Evolutionary conservation across 2,888 invertebrate species (phyloP).

Genomic region (Mythimna vitellina): DNA sequence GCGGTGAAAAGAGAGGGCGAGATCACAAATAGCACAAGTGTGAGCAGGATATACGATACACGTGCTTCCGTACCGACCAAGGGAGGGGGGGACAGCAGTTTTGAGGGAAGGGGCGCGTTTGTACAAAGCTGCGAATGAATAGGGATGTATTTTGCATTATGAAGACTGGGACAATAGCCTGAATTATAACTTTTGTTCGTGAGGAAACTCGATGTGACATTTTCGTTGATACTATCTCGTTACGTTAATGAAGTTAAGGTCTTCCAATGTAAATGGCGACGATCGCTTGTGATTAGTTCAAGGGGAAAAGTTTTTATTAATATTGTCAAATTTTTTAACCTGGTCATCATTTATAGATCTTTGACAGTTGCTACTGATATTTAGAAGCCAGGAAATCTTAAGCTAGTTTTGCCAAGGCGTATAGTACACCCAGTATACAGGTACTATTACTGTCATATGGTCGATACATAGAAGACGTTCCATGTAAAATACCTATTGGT

Average conservation of each 20-base stretch:
- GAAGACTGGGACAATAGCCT: slow-evolving; percentile 79
- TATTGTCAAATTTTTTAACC: slow-evolving; percentile 12
- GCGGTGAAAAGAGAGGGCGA: slow-evolving; percentile 71
- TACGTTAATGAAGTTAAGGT: slow-evolving; percentile 72
- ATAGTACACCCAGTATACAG: background rate
- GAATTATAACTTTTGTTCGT: slow-evolving; percentile 81
- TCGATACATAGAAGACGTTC: background rate
- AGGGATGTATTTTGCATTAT: slow-evolving; percentile 85
- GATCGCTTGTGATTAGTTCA: slow-evolving; percentile 40
- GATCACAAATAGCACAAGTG: slow-evolving; percentile 46
- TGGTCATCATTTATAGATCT: background rate
- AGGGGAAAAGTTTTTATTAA: slow-evolving; percentile 20
- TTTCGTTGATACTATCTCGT: slow-evolving; percentile 71
- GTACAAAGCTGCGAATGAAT: slow-evolving; percentile 85
- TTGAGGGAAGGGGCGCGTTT: slow-evolving; percentile 85
- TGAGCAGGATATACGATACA: slow-evolving; percentile 79
- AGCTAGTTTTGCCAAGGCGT: background rate
- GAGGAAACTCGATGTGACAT: slow-evolving; percentile 75
- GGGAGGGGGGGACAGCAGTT: slow-evolving; percentile 80
- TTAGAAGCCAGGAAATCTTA: background rate
- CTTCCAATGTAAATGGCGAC: slow-evolving; percentile 60
- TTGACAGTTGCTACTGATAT: background rate
- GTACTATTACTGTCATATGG: background rate
- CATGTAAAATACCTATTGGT: background rate
- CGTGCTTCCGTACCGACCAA: slow-evolving; percentile 82